These are phyloP conservation scores for Clistopyga incitator DNA, from an alignment of 2,888 invertebrate genomes.

Conservation along the genomic window DNA sequence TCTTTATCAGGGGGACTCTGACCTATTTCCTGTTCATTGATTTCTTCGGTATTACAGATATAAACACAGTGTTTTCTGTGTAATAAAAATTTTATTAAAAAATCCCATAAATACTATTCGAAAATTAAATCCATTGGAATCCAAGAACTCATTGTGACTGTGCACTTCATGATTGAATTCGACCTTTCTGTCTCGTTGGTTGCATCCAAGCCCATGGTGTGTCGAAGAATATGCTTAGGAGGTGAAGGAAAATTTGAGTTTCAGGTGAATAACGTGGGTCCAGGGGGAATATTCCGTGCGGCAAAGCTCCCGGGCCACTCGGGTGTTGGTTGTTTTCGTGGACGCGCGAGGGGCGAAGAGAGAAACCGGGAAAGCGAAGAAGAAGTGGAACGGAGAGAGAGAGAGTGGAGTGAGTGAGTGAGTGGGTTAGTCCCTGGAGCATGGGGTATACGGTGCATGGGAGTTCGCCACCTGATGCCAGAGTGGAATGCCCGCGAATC, in stretches of 20 bases:
- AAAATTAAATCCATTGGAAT: too few relatives aligned
- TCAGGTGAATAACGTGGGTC: slow-evolving; percentile 14
- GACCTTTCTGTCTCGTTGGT: too few relatives aligned
- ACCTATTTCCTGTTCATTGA: slow-evolving; percentile 11
- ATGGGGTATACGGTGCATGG: slow-evolving; percentile 34
- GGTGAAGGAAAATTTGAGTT: too few relatives aligned
- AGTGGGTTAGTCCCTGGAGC: slow-evolving; percentile 16
- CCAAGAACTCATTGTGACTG: too few relatives aligned
- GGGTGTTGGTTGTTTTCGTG: slow-evolving; percentile 33
- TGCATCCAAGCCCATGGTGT: too few relatives aligned
- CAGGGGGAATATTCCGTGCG: slow-evolving; percentile 43
- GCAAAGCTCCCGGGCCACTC: slow-evolving; percentile 30
- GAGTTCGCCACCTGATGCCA: slow-evolving; percentile 52
- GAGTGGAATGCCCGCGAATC: slow-evolving; percentile 60
- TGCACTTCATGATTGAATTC: too few relatives aligned
- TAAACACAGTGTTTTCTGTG: too few relatives aligned
- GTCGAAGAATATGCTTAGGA: too few relatives aligned
- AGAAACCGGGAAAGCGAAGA: slow-evolving; percentile 14
- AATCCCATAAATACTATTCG: too few relatives aligned
- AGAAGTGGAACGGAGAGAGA: neutral
- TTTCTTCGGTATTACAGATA: too few relatives aligned
- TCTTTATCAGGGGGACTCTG: slow-evolving; percentile 15
- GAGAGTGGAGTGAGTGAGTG: slow-evolving; percentile 5
- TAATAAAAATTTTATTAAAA: too few relatives aligned
- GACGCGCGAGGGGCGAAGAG: slow-evolving; percentile 30